Conservation (phyloP, 2,797 vertebrate genomes). For the Parambassis ranga region DNA sequence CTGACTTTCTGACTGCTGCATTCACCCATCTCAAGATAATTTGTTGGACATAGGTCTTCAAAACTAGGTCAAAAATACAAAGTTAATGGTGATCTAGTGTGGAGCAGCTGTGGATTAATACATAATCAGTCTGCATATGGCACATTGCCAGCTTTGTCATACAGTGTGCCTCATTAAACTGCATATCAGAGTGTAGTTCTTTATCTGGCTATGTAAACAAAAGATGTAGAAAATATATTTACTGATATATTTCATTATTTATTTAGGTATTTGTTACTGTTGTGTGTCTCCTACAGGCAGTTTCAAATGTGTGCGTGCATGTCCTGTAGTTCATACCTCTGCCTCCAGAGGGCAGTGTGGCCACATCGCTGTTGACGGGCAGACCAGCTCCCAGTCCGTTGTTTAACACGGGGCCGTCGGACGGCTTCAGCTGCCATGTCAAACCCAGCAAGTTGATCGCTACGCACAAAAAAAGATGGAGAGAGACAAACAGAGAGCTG, state of each 20-base stretch:
- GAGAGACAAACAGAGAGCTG: conserved; percentile 14
- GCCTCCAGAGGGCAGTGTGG: conserved; percentile 94
- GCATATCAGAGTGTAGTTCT: too few relatives aligned
- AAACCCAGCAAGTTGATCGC: conserved; percentile 95
- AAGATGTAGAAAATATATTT: too few relatives aligned
- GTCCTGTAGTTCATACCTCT: conserved; percentile 86
- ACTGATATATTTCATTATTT: too few relatives aligned
- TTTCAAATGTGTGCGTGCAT: neutral
- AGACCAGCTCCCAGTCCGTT: conserved; percentile 87
- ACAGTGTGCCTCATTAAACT: neutral
- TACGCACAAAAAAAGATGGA: conserved; percentile 79
- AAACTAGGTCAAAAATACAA: neutral
- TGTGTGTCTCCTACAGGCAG: neutral
- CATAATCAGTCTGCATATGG: too few relatives aligned
- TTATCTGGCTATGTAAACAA: too few relatives aligned
- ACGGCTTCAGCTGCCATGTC: conserved; percentile 95
- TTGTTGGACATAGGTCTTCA: conserved; percentile 4
- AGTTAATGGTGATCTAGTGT: too few relatives aligned
- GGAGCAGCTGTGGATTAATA: neutral
- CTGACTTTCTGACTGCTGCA: neutral
- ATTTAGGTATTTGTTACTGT: neutral
- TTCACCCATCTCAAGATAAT: neutral
- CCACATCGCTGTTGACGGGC: conserved; percentile 88
- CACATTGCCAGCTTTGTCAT: too few relatives aligned
- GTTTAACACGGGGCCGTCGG: conserved; percentile 92